phyloP scores from a whole-genome alignment of 1,140 invertebrate species.

The Drosophila arawakana region DNA sequence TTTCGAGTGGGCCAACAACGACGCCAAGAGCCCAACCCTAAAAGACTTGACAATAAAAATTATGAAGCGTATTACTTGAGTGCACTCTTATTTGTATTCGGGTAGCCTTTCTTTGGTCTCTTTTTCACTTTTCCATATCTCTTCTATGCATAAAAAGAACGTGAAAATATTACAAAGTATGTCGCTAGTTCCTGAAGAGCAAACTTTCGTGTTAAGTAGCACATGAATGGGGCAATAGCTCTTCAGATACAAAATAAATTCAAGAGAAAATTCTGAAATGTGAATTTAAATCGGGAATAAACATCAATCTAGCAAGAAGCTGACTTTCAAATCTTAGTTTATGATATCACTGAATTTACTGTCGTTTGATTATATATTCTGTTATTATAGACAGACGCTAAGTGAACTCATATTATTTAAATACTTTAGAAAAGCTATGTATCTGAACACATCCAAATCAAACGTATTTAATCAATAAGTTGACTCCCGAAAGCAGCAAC shows the following conservation, averaged over 20 bases:
- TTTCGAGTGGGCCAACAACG: slow-evolving; percentile 47
- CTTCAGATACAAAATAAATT: slow-evolving; percentile 16
- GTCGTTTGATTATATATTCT: neutral
- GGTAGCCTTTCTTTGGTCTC: slow-evolving; percentile 39
- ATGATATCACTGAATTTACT: neutral
- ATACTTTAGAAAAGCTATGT: slow-evolving; percentile 5
- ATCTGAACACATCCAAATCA: slow-evolving; percentile 11
- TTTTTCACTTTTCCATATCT: slow-evolving; percentile 36
- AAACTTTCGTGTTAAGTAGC: slow-evolving; percentile 59
- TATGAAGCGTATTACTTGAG: slow-evolving; percentile 63
- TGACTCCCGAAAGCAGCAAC: neutral
- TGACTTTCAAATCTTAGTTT: neutral
- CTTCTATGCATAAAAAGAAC: slow-evolving; percentile 20
- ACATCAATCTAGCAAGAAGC: neutral
- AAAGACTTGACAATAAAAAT: slow-evolving; percentile 61
- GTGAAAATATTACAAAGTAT: slow-evolving; percentile 44
- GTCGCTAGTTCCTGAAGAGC: slow-evolving; percentile 52
- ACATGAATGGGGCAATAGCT: slow-evolving; percentile 38
- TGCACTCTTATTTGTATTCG: slow-evolving; percentile 60
- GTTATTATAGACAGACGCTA: neutral
- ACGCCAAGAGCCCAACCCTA: slow-evolving; percentile 40
- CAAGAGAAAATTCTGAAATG: neutral
- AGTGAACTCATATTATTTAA: slow-evolving; percentile 2
- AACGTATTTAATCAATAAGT: slow-evolving; percentile 3
- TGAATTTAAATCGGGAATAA: neutral